Percentiles rank a stretch among this genome's conserved stretches.
phyloP scores from a whole-genome alignment of 2,888 invertebrate species.

The Rhogogaster chlorosoma region DNA sequence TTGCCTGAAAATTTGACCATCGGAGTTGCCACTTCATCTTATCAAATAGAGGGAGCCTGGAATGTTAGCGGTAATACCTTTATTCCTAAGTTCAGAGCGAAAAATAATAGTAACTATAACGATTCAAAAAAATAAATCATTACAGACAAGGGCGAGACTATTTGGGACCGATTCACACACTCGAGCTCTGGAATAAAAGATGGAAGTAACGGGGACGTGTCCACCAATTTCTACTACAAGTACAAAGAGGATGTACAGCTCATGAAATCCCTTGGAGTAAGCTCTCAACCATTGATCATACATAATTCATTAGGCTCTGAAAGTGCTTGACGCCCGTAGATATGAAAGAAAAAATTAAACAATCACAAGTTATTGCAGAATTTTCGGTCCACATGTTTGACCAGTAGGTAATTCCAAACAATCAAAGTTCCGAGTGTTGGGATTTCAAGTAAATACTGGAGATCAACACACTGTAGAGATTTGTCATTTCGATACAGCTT shows the following conservation, averaged over 20 bases:
- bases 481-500: background rate
- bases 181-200: background rate
- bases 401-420: constrained; percentile 79
- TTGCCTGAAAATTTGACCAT: constrained; percentile 65
- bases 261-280: background rate
- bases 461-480: background rate
- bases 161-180: background rate
- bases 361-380: background rate
- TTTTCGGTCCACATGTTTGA: background rate
- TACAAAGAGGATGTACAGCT: background rate
- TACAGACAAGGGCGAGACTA: background rate
- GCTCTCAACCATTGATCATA: background rate
- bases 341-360: constrained; percentile 75
- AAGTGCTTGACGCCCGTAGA: background rate
- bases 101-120: background rate
- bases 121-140: background rate
- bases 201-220: background rate
- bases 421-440: constrained; percentile 68
- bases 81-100: background rate
- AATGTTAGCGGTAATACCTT: constrained; percentile 73
- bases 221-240: background rate
- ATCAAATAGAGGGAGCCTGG: constrained; percentile 82
- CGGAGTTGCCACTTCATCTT: constrained; percentile 71
- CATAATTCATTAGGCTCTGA: constrained; percentile 30
- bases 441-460: background rate